Evolutionary conservation across 2,888 invertebrate genomes (phyloP), one percentile per base, ranked within the genome.

Genomic region (Phlogophora meticulosa): DNA sequence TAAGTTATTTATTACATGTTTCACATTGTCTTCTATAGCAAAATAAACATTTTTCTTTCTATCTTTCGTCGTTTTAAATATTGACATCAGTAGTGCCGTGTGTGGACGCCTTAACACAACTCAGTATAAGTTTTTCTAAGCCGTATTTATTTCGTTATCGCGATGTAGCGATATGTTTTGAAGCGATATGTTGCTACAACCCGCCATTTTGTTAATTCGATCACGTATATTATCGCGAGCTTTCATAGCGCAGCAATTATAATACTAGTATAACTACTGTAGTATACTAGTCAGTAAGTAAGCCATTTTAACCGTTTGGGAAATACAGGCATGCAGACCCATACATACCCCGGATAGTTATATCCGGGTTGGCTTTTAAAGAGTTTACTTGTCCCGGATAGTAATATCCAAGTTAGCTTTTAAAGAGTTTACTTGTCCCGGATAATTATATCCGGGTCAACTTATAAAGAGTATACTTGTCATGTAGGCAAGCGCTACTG

Each of bases 141-240:
- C 66, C 28, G 42, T 49, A 77, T 72, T 80, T 75, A 78, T 76
- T 72, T 79, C 59, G 69, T 80, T 77, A 82, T 77, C 73, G 69
- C 60, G 78, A 81, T 82, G 51, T 42, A 22, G 46, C 72, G 80
- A 80, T 84, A 81, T 45, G 40, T 66, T 71, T 61, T 46, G 53
- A 65, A 77, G 72, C 75, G 72, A 77, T 72, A 77, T 22, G 32
- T 73, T n/a, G 28, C n/a, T 36, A 64, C 59, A 65, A 52, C 67
- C 64, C 60, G 56, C 60, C 57, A 43, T 52, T 57, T 77, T 38
- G 42, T 48, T 45, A 57, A 80, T 64, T 62, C 45, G 48, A 57
- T 62, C 57, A 61, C 24, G 34, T 64, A 52, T 11, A 53, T 24
- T 48, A 66, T 68, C 22, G 51, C 24, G n/a, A n/a, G 13, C 10